Conservation (phyloP, 2,113 vertebrate genomes). For the Rhinoderma darwinii region DNA sequence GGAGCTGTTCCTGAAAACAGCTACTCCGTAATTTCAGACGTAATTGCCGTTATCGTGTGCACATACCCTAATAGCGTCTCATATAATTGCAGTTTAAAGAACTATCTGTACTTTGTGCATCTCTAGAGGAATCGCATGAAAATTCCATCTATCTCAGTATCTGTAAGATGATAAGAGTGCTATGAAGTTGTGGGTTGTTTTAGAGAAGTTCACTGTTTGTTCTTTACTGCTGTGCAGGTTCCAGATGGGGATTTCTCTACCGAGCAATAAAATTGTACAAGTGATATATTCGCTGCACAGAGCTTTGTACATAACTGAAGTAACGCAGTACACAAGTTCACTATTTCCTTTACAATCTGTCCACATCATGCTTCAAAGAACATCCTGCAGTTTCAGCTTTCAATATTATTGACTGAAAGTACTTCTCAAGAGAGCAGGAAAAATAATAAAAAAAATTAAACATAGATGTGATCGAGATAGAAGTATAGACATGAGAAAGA, state of each 20-base stretch:
- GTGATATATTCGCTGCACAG: slow-evolving; percentile 42
- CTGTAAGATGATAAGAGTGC: slow-evolving; percentile 45
- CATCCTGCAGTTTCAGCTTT: slow-evolving; percentile 38
- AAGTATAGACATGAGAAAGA: neutral
- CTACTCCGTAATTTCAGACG: too few species aligned
- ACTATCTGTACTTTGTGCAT: slow-evolving; percentile 39
- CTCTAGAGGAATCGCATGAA: slow-evolving; percentile 42
- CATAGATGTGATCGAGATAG: neutral
- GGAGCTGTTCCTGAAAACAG: too few species aligned
- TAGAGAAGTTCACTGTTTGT: slow-evolving; percentile 48
- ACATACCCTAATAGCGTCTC: slow-evolving; percentile 31
- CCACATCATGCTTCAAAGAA: slow-evolving; percentile 50
- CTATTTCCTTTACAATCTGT: slow-evolving; percentile 54
- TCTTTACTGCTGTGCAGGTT: slow-evolving; percentile 52
- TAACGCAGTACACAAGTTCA: slow-evolving; percentile 34
- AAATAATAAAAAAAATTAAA: neutral
- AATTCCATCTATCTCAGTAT: slow-evolving; percentile 27
- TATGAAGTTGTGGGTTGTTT: slow-evolving; percentile 53
- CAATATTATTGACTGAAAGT: slow-evolving; percentile 50
- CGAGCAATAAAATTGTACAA: slow-evolving; percentile 24
- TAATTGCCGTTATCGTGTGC: too few species aligned
- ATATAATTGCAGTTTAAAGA: slow-evolving; percentile 38
- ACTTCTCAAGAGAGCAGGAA: neutral
- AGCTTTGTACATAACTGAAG: slow-evolving; percentile 46
- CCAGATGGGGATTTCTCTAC: slow-evolving; percentile 41